Evolutionary conservation across 2,797 vertebrate genomes (phyloP), one percentile per base, ranked within the genome.

Genomic region (Coilia nasus): DNA sequence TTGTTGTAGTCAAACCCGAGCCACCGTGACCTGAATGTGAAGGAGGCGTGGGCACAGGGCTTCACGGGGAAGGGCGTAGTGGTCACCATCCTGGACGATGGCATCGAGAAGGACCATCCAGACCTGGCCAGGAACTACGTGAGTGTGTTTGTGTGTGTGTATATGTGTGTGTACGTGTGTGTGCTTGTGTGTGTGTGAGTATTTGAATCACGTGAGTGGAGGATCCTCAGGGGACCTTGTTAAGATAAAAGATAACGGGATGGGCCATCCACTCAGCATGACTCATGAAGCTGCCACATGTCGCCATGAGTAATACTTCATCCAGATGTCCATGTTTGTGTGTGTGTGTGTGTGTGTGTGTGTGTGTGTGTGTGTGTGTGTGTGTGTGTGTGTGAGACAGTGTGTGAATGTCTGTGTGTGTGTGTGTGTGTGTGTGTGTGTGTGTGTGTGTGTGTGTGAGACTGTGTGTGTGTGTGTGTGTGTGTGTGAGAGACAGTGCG

Each of bases 41-140:
- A 95, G 91, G 96, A 95, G 89, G 98, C 98, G 87, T 99, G 98
- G 98, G 94, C 95, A 15, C 97, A 97, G 88, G 98, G 98, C 87
- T 99, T 95, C 94, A 99, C 98, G 0, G 98, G 98, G 28, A 97
- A 88, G 83, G 98, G 97, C 87, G 96, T 99, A 0, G 97, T 99
- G 82, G 97, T 99, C 87, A 98, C 98, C 84, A 99, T 99, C 88
- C 93, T 99, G 89, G 98, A 99, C 0, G 98, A 99, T 0, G 98
- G 98, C 86, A 98, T 99, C 1, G 98, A 99, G 93, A 99, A 99
- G 93, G 97, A 99, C 93, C 98, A 99, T 88, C 97, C 97, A 0
- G 98, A 99, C 88, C 93, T 99, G 57, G 92, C 95, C 87, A 95
- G 86, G 90, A 99, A 99, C 91, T 99, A 98, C 41, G 98, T 96